Evolutionary conservation across 2,888 invertebrate genomes (phyloP).

Genomic region (Clivina fossor): DNA sequence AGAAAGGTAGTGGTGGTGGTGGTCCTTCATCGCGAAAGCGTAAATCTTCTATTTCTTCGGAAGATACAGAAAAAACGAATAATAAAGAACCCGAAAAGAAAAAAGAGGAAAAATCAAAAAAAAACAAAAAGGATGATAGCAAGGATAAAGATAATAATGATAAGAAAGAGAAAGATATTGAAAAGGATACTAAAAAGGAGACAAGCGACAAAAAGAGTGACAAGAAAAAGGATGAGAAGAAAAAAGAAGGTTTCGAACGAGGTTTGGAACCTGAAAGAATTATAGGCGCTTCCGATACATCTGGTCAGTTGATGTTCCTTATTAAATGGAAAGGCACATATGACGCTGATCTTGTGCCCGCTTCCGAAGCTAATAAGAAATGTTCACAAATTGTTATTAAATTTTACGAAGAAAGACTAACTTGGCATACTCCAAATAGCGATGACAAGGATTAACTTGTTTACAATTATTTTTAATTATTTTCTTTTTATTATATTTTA

Average conservation of each 20-base stretch:
- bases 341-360: constrained; percentile 92
- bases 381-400: constrained; percentile 95
- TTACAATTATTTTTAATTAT: no score
- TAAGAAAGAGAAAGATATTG: constrained; percentile 32
- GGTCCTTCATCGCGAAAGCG: constrained; percentile 34
- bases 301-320: constrained; percentile 84
- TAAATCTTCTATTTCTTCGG: constrained; percentile 32
- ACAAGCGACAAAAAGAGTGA: constrained; percentile 37
- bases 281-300: constrained; percentile 79
- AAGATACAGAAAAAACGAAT: constrained; percentile 38
- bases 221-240: constrained; percentile 44
- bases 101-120: constrained; percentile 21
- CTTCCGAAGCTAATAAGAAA: constrained; percentile 83
- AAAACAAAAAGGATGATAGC: constrained; percentile 33
- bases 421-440: constrained; percentile 83
- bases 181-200: constrained; percentile 41
- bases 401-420: constrained; percentile 93
- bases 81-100: constrained; percentile 34
- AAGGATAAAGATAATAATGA: no score
- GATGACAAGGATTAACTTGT: constrained; percentile 30
- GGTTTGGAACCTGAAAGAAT: constrained; percentile 84
- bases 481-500: no score
- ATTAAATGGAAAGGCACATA: constrained; percentile 95
- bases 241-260: constrained; percentile 69
- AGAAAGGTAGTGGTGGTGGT: no score